These are phyloP conservation scores for Edolisoma coerulescens DNA, from an alignment of 2,113 vertebrate species.

Conservation along the genomic window DNA sequence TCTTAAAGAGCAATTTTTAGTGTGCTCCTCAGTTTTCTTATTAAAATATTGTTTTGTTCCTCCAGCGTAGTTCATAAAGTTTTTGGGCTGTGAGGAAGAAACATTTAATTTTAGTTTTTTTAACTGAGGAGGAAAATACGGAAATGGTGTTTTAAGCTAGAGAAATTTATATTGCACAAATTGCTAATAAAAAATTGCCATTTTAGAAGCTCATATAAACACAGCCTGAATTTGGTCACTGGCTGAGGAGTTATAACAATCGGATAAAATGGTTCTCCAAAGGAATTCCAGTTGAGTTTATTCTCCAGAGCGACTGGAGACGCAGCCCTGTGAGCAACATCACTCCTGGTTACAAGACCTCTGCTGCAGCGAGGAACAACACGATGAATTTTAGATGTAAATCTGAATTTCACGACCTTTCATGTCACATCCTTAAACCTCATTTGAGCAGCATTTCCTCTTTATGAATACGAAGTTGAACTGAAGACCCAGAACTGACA, in stretches of 20 bases:
- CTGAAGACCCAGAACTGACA: not conserved
- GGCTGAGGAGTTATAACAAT: not conserved
- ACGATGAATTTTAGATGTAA: slow-evolving; percentile 19
- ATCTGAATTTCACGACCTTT: slow-evolving; percentile 39
- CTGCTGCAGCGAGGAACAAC: not conserved
- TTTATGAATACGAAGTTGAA: not conserved
- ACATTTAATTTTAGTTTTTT: not conserved
- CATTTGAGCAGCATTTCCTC: not conserved
- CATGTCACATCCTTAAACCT: slow-evolving; percentile 23
- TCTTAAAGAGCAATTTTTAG: not conserved
- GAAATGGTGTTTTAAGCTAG: not conserved
- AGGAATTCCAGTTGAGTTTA: not conserved
- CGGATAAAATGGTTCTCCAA: not conserved
- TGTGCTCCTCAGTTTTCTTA: not conserved
- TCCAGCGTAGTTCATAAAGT: not conserved
- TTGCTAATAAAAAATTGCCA: not conserved
- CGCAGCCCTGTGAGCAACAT: not conserved
- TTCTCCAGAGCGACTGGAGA: not conserved
- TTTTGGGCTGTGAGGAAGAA: not conserved
- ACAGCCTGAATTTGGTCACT: not conserved
- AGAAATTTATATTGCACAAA: not conserved
- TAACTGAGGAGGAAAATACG: not conserved
- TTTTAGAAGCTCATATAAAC: not conserved
- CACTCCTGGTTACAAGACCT: not conserved
- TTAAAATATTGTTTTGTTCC: not conserved